phyloP scores from a whole-genome alignment of 2,797 vertebrate genomes.

The Lophius americanus region DNA sequence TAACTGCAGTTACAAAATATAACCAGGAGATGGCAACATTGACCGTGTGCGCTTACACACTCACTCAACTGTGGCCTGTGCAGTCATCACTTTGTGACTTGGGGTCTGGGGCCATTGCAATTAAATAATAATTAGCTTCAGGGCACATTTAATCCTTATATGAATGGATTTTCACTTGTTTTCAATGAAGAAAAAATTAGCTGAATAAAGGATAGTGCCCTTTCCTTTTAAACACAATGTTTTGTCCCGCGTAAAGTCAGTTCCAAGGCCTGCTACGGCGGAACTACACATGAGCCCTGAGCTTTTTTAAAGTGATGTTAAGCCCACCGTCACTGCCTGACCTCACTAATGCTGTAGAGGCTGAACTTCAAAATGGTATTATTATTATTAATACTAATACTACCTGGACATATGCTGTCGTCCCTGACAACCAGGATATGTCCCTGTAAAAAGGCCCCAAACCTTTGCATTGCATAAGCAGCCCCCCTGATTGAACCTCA shows the following conservation, averaged over 20 bases:
- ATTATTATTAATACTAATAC: too few species aligned
- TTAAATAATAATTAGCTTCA: not conserved
- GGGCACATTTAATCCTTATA: not conserved
- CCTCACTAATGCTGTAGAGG: not conserved
- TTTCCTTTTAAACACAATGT: not conserved
- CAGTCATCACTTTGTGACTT: not conserved
- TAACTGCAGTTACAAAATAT: constrained; percentile 6
- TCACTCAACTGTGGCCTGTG: not conserved
- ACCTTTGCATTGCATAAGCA: too few species aligned
- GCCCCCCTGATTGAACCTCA: too few species aligned
- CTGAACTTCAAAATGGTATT: not conserved
- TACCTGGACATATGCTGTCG: too few species aligned
- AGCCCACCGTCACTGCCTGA: not conserved
- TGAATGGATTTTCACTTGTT: not conserved
- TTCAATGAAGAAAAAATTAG: too few species aligned
- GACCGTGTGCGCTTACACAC: not conserved
- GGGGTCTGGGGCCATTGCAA: not conserved
- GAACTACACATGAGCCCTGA: not conserved
- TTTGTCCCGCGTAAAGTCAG: not conserved
- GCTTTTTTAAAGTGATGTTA: too few species aligned
- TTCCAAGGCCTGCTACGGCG: not conserved
- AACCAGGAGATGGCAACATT: constrained; percentile 65
- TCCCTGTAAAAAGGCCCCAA: too few species aligned
- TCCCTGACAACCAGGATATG: too few species aligned
- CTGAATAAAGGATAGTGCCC: too few species aligned